These are phyloP conservation scores for Mayetiola destructor DNA, from an alignment of 2,888 invertebrate genomes.

Conservation along the genomic window DNA sequence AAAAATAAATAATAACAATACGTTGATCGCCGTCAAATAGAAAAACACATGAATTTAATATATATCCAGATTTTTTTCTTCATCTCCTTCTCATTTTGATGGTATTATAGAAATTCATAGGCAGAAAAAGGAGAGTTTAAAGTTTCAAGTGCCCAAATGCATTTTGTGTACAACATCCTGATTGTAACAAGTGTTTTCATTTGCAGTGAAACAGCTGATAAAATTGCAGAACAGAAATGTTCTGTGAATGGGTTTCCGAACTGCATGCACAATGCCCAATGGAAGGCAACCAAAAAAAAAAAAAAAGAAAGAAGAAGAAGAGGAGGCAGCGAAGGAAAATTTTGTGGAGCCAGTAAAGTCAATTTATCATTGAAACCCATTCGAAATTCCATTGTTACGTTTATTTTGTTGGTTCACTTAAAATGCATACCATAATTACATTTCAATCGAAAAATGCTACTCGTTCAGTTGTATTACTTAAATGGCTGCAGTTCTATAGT, in stretches of 20 bases:
- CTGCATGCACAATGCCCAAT: neutral
- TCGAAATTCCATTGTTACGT: neutral
- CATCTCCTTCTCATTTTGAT: neutral
- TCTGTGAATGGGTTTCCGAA: no score
- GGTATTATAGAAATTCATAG: neutral
- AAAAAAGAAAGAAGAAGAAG: neutral
- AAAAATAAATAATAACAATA: constrained; percentile 6
- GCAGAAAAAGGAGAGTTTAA: neutral
- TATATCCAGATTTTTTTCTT: neutral
- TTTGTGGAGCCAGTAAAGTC: neutral
- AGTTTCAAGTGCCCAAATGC: neutral
- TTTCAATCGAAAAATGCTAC: neutral
- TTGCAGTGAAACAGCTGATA: neutral
- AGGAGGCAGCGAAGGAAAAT: neutral
- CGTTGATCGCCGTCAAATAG: neutral
- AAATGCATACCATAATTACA: constrained; percentile 2
- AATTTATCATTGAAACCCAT: neutral
- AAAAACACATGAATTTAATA: no score
- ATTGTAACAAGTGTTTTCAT: constrained; percentile 7
- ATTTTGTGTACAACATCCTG: neutral
- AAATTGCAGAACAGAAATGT: neutral
- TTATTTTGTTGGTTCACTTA: constrained; percentile 3
- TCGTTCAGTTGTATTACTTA: neutral
- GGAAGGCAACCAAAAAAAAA: neutral
- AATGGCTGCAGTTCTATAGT: neutral